Evolutionary conservation across 2,888 invertebrate species (phyloP).

Genomic region (Seladonia tumulorum): DNA sequence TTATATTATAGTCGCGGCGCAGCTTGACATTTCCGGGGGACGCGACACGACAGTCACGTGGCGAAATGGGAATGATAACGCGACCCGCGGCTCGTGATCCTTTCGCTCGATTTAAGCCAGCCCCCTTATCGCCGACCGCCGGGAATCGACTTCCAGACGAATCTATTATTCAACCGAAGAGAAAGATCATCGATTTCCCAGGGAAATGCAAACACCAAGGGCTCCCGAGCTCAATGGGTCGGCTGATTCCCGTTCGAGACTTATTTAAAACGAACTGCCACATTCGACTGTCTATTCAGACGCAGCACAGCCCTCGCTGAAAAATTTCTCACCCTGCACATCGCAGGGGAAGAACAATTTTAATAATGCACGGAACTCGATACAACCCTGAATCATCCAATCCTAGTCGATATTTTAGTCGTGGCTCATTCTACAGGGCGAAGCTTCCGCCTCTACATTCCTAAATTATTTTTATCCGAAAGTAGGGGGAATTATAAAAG

Average conservation of each 20-base stretch:
- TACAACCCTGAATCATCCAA: neutral
- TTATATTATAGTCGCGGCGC: constrained; percentile 46
- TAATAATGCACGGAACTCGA: neutral
- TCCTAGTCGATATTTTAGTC: neutral
- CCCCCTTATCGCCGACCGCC: constrained; percentile 17
- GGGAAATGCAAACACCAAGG: constrained; percentile 8
- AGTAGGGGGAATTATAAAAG: no score
- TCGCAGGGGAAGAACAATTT: neutral
- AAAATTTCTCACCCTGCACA: neutral
- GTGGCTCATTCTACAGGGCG: no score
- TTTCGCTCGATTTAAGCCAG: constrained; percentile 4
- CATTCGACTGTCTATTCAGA: neutral
- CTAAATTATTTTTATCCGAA: no score
- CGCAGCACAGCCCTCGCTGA: neutral
- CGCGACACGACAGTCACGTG: constrained; percentile 32
- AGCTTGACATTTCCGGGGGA: constrained; percentile 47
- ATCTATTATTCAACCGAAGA: constrained; percentile 14
- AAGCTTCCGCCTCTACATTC: no score
- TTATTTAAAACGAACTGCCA: neutral
- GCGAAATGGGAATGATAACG: constrained; percentile 33
- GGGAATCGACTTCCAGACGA: constrained; percentile 8
- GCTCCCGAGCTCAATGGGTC: neutral
- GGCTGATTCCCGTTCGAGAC: neutral
- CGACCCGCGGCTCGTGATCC: constrained; percentile 18
- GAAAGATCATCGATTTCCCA: constrained; percentile 24